A percentile compares a stretch with the other conserved stretches of the same genome.
phyloP scores from a whole-genome alignment of 2,797 vertebrate genomes.

The Remorina albescens region DNA sequence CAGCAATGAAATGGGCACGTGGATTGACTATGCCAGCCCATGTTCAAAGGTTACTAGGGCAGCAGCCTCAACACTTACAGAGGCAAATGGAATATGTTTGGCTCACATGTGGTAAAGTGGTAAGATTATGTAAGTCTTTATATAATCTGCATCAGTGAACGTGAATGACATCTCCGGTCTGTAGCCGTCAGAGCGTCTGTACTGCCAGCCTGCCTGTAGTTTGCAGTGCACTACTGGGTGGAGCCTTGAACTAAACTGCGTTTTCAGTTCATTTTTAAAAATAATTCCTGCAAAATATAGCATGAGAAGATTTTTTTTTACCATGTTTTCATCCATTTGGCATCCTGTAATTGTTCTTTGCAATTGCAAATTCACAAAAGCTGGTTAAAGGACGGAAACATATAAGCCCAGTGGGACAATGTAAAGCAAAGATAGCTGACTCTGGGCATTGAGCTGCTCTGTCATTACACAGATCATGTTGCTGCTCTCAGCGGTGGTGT shows the following conservation, averaged over 20 bases:
- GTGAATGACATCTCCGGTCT: conserved; percentile 78
- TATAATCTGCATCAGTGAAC: conserved; percentile 83
- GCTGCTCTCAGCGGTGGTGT: conserved; percentile 41
- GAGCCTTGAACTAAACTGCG: conserved; percentile 22
- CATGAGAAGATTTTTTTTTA: conserved; percentile 28
- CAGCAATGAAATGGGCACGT: conserved; percentile 64
- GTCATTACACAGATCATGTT: conserved; percentile 50
- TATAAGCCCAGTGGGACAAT: conserved; percentile 41
- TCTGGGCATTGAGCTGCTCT: conserved; percentile 34
- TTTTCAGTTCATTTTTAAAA: conserved; percentile 11
- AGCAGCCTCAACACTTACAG: conserved; percentile 66
- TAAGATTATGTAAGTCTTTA: conserved; percentile 88
- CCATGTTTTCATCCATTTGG: conserved; percentile 26
- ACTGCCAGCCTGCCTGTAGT: conserved; percentile 60
- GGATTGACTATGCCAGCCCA: conserved; percentile 52
- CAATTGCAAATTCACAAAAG: conserved; percentile 31
- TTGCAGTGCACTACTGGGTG: conserved; percentile 52
- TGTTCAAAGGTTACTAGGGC: conserved; percentile 79
- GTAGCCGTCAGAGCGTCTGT: conserved; percentile 62
- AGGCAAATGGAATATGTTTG: conserved; percentile 74
- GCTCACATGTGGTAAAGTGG: conserved; percentile 83
- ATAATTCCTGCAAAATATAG: neutral
- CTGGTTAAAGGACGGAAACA: conserved; percentile 38
- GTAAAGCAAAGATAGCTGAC: conserved; percentile 29
- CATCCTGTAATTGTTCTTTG: conserved; percentile 59